Evolutionary conservation across 2,113 vertebrate genomes (phyloP).

Genomic region (Phalacrocorax brasilianus): DNA sequence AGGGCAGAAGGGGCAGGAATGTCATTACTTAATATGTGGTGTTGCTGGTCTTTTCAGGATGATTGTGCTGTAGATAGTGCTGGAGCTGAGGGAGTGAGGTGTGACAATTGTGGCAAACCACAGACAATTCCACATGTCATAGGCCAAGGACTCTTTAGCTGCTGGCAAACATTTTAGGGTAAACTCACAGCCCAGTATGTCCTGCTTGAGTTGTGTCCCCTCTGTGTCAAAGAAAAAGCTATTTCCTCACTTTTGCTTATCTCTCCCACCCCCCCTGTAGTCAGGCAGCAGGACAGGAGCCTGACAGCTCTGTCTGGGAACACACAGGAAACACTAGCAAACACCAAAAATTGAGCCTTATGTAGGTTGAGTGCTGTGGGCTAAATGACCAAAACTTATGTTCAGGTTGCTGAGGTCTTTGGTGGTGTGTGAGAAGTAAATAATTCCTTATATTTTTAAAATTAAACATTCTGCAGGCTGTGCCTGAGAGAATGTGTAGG

Average conservation of each 20-base stretch:
- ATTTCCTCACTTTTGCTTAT: not conserved
- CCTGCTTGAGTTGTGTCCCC: not conserved
- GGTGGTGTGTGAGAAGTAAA: not conserved
- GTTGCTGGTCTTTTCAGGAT: not conserved
- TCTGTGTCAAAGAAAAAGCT: not conserved
- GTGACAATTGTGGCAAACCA: not conserved
- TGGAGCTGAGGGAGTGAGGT: not conserved
- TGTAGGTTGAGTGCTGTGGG: not conserved
- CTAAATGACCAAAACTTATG: not conserved
- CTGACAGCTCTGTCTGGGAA: not conserved
- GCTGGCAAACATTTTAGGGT: not conserved
- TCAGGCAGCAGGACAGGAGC: not conserved
- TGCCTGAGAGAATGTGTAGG: not conserved
- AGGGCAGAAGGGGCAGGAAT: not conserved
- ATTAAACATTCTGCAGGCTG: not conserved
- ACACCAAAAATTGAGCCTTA: not conserved
- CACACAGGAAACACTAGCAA: not conserved
- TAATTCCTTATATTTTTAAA: not conserved
- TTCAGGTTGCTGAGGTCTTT: not conserved
- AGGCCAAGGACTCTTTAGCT: not conserved
- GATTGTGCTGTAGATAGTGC: not conserved
- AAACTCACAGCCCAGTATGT: not conserved
- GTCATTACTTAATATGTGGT: fast-evolving
- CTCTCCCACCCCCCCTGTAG: not conserved
- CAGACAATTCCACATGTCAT: not conserved